Percentiles rank a stretch among this genome's conserved stretches.
Conservation (phyloP, 2,797 vertebrate species). For the Phrynocephalus vlangalii region DNA sequence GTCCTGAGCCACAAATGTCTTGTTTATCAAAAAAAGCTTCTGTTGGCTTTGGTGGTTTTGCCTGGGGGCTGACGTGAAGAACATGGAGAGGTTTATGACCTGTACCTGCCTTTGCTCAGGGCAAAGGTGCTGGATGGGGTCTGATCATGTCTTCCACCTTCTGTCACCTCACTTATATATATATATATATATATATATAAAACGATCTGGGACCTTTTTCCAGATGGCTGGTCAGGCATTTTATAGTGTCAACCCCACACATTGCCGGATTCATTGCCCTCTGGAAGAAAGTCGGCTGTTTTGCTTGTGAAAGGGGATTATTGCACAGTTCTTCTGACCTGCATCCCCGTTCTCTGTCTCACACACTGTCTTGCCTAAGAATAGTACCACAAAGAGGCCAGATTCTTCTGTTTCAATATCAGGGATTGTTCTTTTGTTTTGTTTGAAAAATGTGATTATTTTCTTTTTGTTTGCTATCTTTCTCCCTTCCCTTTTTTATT, state of each 20-base stretch:
- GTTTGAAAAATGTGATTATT: background rate
- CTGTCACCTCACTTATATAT: too few species aligned
- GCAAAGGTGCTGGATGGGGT: too few species aligned
- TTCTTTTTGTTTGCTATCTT: slow-evolving; percentile 33
- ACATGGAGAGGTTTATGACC: too few species aligned
- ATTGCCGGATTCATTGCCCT: background rate
- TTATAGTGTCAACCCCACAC: background rate
- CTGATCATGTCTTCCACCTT: too few species aligned
- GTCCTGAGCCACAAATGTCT: background rate
- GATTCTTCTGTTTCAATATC: slow-evolving; percentile 67
- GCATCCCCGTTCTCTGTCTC: slow-evolving; percentile 14
- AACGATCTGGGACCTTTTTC: too few species aligned
- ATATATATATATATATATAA: too few species aligned
- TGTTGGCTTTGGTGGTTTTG: too few species aligned
- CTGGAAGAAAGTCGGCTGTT: background rate
- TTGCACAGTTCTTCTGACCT: background rate
- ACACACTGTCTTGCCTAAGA: slow-evolving; percentile 50
- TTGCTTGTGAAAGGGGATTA: background rate
- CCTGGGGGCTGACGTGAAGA: too few species aligned
- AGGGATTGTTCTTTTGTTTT: slow-evolving; percentile 69
- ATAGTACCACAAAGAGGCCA: slow-evolving; percentile 49
- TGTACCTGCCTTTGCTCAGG: too few species aligned
- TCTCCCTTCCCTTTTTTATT: slow-evolving; percentile 13
- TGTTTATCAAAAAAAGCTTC: background rate
- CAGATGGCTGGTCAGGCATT: too few species aligned